These are phyloP conservation scores for Erebia ligea DNA, from an alignment of 2,888 invertebrate genomes.

Conservation along the genomic window DNA sequence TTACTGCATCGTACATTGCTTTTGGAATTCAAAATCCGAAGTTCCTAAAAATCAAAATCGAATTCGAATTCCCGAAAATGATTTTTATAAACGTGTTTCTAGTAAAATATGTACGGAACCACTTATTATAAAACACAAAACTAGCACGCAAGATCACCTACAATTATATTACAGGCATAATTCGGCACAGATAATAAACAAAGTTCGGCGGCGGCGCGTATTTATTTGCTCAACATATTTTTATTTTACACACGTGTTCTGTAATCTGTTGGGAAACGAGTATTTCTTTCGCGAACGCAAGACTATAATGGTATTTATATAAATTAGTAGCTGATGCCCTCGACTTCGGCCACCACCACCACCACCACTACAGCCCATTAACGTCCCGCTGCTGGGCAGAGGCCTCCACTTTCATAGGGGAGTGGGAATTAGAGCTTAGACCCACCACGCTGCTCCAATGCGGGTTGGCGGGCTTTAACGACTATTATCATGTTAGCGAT, in stretches of 20 bases:
- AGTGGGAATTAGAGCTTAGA: too few species aligned
- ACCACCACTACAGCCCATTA: too few species aligned
- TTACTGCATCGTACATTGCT: too few species aligned
- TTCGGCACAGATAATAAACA: constrained; percentile 65
- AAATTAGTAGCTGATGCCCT: neutral
- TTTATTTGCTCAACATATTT: constrained; percentile 63
- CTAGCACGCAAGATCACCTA: constrained; percentile 37
- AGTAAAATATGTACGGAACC: constrained; percentile 31
- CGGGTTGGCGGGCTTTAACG: too few species aligned
- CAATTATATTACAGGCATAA: constrained; percentile 56
- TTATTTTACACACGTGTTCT: constrained; percentile 57
- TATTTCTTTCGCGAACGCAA: constrained; percentile 28
- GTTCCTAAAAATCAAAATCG: too few species aligned
- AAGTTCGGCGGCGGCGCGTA: constrained; percentile 46
- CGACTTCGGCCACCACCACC: neutral
- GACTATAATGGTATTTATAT: constrained; percentile 13
- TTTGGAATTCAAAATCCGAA: too few species aligned
- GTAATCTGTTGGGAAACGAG: constrained; percentile 30
- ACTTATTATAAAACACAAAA: neutral
- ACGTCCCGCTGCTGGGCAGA: too few species aligned
- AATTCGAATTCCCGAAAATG: too few species aligned
- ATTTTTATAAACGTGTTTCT: too few species aligned
- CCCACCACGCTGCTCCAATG: too few species aligned
- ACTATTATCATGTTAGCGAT: too few species aligned
- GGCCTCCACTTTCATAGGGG: too few species aligned